Conservation (phyloP, 2,113 vertebrate species). For the Poeciliopsis prolifica region DNA sequence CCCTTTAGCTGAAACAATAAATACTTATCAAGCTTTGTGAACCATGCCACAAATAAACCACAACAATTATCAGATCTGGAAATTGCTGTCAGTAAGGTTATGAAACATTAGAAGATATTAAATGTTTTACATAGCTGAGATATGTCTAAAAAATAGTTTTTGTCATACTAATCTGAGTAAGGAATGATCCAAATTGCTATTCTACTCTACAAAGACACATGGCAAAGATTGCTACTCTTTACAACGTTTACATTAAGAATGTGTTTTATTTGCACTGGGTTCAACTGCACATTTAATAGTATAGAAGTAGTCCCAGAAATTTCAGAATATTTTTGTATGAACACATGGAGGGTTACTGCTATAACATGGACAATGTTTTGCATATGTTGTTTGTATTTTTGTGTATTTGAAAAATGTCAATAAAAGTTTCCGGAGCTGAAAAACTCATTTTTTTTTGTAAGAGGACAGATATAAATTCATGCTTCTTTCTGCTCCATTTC, state of each 20-base stretch:
- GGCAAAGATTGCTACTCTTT: not conserved
- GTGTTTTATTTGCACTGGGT: not conserved
- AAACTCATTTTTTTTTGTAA: too few relatives aligned
- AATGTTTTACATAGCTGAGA: not conserved
- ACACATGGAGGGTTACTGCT: too few relatives aligned
- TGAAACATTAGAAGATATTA: not conserved
- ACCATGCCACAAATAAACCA: constrained; percentile 41
- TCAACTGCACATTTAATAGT: not conserved
- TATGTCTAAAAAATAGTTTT: constrained; percentile 12
- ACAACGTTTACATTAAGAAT: not conserved
- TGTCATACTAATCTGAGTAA: not conserved
- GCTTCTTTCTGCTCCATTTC: too few relatives aligned
- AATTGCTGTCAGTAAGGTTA: not conserved
- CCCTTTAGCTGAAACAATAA: constrained; percentile 29
- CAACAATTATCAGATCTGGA: constrained; percentile 2
- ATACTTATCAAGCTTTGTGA: constrained; percentile 25
- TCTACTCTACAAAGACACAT: not conserved
- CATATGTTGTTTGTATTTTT: too few relatives aligned
- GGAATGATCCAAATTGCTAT: not conserved
- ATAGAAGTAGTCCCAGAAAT: too few relatives aligned
- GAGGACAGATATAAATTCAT: too few relatives aligned
- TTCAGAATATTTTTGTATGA: too few relatives aligned
- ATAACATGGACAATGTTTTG: too few relatives aligned
- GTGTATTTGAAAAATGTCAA: too few relatives aligned
- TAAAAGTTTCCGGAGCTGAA: too few relatives aligned